Conservation (phyloP, 2,113 vertebrate species). For the Anoplopoma fimbria region DNA sequence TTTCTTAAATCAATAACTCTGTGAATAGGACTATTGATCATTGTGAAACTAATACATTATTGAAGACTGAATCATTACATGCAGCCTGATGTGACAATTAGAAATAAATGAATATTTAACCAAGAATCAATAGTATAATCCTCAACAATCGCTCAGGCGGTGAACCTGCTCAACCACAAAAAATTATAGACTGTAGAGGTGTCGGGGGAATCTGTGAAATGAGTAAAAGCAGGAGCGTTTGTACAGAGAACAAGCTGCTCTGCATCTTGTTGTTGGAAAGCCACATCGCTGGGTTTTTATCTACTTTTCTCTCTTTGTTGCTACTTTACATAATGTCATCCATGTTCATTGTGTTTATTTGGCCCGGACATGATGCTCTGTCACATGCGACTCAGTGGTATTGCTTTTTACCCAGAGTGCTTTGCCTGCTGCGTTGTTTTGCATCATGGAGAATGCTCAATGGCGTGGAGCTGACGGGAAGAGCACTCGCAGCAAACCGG, state of each 20-base stretch:
- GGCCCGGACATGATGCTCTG: not conserved
- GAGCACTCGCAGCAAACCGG: constrained; percentile 91
- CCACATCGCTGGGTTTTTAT: not conserved
- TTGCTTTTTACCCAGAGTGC: constrained; percentile 87
- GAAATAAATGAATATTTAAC: constrained; percentile 66
- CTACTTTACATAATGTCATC: not conserved
- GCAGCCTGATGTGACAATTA: constrained; percentile 64
- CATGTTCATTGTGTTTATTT: not conserved
- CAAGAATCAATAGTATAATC: constrained; percentile 58
- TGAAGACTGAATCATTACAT: constrained; percentile 48
- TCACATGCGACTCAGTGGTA: not conserved
- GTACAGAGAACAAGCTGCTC: not conserved
- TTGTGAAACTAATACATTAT: constrained; percentile 66
- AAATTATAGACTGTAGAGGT: not conserved
- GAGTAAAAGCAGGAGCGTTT: not conserved
- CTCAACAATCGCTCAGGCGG: constrained; percentile 27
- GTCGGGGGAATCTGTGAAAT: constrained; percentile 2
- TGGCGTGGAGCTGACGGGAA: constrained; percentile 87
- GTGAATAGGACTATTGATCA: constrained; percentile 65
- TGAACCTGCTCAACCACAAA: constrained; percentile 54
- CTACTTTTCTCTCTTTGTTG: not conserved
- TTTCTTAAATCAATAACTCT: constrained; percentile 54
- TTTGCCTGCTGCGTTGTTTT: constrained; percentile 92
- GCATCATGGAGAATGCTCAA: constrained; percentile 89
- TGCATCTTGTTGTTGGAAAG: not conserved